Conservation (phyloP, 2,797 vertebrate species). For the Spizella passerina region DNA sequence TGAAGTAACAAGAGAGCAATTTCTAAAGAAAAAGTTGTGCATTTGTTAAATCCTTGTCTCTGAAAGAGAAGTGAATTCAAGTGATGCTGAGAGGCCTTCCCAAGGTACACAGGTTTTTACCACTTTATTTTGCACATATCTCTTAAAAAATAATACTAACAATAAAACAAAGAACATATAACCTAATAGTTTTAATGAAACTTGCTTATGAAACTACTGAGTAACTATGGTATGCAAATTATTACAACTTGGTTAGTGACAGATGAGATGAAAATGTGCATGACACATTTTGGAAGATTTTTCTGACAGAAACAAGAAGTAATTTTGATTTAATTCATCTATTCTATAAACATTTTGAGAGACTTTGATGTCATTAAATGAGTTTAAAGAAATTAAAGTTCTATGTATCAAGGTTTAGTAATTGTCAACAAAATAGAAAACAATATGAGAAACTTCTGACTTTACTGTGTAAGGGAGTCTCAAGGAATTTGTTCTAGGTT, state of each 20-base stretch:
- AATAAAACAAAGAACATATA: background rate
- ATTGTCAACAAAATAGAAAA: background rate
- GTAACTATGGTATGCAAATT: background rate
- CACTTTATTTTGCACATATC: background rate
- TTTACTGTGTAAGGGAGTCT: background rate
- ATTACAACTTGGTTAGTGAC: background rate
- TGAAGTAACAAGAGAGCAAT: background rate
- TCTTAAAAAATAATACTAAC: background rate
- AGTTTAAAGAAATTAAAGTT: background rate
- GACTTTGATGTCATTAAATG: background rate
- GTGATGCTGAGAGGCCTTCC: background rate
- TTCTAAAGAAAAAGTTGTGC: background rate
- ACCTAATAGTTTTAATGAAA: background rate
- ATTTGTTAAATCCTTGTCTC: background rate
- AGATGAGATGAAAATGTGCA: background rate
- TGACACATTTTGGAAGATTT: background rate
- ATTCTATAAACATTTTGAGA: background rate
- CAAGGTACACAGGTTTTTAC: background rate
- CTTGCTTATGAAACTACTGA: background rate
- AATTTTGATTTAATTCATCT: background rate
- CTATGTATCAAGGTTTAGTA: background rate
- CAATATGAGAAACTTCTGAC: background rate
- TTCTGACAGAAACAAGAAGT: background rate
- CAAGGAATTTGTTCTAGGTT: background rate
- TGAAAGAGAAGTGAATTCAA: background rate